Base-by-base conservation (phyloP, 2,797 vertebrate genomes). In the Mormyrops attenuatus region DNA sequence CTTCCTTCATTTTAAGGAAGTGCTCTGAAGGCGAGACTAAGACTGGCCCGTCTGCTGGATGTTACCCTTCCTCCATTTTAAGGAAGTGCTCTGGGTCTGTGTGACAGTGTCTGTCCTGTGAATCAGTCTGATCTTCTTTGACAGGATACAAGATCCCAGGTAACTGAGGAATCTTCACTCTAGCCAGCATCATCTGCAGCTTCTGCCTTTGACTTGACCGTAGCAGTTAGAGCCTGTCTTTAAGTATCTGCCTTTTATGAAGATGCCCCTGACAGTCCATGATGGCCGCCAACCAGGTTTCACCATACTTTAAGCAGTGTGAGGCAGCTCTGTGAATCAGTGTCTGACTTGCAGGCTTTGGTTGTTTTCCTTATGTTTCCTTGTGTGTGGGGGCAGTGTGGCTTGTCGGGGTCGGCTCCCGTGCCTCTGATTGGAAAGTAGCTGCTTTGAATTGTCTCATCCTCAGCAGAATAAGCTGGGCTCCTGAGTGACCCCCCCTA, bases 1-100 rank as follows among this genome's bases (percentile, higher is more conserved):
- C 13, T 30, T 30, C 26, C 63, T 69, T 69, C 26, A 69, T 69
- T 7, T 22, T 22, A 30, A 22, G 7, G 63, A n/a, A n/a, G 94
- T 95, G 94, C 91, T 52, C 63, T 87, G 85, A 88, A 93, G 93
- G 93, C 92, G 92, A 93, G 92, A 47, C 5, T 41, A n/a, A 82
- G 77, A 44, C 3, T 20, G 34, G 41, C 34, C 17, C 41, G 6
- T 20, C 20, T 15, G 34, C 77, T 82, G 34, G 77, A 17, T 82
- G 13, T 3, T 41, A 44, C 41, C 34, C 13, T 30, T 30, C 26
- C 63, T 69, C 30, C 26, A 49, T 49, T n/a, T 47, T n/a, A 22
- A 44, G 20, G 44, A 49, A 84, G 38, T 53, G 5, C 50, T 38
- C 85, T 50, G 30, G 26, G 15, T 11, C 85, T 55, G 20, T 38